These are phyloP conservation scores for Leptobrachium leishanense DNA, from an alignment of 2,113 vertebrate species.

Conservation along the genomic window DNA sequence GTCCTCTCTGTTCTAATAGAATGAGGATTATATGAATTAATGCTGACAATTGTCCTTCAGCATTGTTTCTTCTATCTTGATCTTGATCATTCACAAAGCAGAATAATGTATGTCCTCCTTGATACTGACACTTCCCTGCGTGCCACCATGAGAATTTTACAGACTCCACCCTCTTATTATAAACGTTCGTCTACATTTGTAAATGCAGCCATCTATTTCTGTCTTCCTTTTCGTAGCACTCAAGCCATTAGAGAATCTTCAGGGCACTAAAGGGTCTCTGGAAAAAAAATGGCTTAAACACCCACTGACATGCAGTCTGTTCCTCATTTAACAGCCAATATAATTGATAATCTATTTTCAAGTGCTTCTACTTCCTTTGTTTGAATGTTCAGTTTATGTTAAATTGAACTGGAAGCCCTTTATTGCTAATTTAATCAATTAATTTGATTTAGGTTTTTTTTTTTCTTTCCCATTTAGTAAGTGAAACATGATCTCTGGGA, in stretches of 20 bases:
- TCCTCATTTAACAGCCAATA: background rate
- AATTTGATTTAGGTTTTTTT: background rate
- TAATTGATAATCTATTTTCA: slow-evolving; percentile 10
- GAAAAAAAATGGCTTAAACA: background rate
- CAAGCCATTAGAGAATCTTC: background rate
- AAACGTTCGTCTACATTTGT: too few relatives aligned
- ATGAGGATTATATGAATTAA: too few relatives aligned
- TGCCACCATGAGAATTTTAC: too few relatives aligned
- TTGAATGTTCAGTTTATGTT: slow-evolving; percentile 11
- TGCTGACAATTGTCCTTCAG: too few relatives aligned
- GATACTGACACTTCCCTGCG: too few relatives aligned
- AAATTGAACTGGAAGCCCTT: slow-evolving; percentile 2
- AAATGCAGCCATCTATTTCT: too few relatives aligned
- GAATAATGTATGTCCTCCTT: too few relatives aligned
- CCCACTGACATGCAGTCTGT: background rate
- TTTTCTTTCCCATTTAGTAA: background rate
- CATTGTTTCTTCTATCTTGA: too few relatives aligned
- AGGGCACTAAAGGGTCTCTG: background rate
- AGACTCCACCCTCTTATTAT: too few relatives aligned
- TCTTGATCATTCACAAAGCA: too few relatives aligned
- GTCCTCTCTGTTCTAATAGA: too few relatives aligned
- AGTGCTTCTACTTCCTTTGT: slow-evolving; percentile 11
- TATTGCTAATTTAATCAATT: slow-evolving; percentile 26
- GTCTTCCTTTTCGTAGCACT: too few relatives aligned
- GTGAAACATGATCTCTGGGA: background rate